These are phyloP conservation scores for Drosophila pseudotakahashii DNA, from an alignment of 2,888 invertebrate species.

Conservation along the genomic window DNA sequence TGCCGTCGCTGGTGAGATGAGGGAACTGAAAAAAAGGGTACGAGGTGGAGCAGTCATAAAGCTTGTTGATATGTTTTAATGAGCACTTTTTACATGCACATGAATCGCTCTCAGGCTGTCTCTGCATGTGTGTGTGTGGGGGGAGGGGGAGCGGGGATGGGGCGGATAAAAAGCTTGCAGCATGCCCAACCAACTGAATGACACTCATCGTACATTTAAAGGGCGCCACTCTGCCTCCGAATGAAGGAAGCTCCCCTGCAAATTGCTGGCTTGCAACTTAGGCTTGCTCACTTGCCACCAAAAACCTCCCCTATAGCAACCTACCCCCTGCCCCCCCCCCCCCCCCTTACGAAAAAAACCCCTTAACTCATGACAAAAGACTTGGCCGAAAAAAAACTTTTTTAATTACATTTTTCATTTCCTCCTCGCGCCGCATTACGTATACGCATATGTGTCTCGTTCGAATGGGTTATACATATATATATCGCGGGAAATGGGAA, in stretches of 20 bases:
- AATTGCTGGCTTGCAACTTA: constrained; percentile 60
- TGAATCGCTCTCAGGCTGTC: constrained; percentile 22
- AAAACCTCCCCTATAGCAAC: neutral
- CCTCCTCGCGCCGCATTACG: constrained; percentile 60
- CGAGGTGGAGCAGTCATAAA: constrained; percentile 52
- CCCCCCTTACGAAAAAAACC: neutral
- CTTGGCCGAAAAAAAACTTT: constrained; percentile 63
- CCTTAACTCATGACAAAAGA: constrained; percentile 40
- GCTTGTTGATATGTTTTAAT: constrained; percentile 77
- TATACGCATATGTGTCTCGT: constrained; percentile 55
- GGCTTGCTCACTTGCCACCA: constrained; percentile 35
- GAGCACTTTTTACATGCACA: constrained; percentile 71
- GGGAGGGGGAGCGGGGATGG: constrained; percentile 24
- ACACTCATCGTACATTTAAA: constrained; percentile 62
- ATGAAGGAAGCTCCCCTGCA: constrained; percentile 21
- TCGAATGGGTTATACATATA: constrained; percentile 17
- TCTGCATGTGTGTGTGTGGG: constrained; percentile 26
- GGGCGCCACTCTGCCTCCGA: constrained; percentile 40
- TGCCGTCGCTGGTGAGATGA: constrained; percentile 49
- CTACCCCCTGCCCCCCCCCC: neutral
- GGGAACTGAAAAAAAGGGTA: constrained; percentile 3
- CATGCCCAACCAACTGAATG: constrained; percentile 52
- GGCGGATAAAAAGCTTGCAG: constrained; percentile 52
- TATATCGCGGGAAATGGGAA: constrained; percentile 2
- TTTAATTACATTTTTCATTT: constrained; percentile 78